Evolutionary conservation across 1,140 invertebrate species (phyloP).

Genomic region (Drosophila oshimai): DNA sequence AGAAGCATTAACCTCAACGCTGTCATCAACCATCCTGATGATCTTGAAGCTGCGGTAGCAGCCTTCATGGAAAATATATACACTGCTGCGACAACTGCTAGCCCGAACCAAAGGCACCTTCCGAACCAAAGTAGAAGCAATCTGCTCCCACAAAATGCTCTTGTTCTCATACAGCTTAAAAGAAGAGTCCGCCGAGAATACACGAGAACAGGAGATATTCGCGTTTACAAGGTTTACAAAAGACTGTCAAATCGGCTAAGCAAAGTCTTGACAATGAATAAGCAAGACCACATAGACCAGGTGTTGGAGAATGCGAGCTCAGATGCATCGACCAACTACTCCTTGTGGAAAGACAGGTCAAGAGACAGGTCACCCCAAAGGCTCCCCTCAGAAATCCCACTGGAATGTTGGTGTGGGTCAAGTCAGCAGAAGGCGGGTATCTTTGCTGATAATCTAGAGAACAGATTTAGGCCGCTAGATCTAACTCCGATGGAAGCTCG

Average conservation of each 20-base stretch:
- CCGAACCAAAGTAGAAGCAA: no score
- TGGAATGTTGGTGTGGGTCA: not conserved
- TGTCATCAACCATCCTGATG: not conserved
- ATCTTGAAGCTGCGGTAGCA: no score
- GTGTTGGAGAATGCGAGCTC: not conserved
- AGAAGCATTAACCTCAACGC: not conserved
- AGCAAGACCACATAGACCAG: not conserved
- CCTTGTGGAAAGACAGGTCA: not conserved
- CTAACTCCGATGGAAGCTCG: no score
- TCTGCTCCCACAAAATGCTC: not conserved
- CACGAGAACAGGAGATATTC: not conserved
- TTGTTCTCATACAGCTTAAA: not conserved
- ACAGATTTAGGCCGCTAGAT: not conserved
- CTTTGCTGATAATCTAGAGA: no score
- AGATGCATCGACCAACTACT: not conserved
- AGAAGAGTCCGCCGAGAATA: slow-evolving; percentile 6
- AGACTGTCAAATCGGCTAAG: no score
- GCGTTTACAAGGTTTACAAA: slow-evolving; percentile 1
- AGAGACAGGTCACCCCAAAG: not conserved
- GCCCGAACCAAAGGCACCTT: no score
- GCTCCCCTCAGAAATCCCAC: not conserved
- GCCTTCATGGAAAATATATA: no score
- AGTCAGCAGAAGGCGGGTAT: not conserved
- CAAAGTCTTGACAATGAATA: not conserved
- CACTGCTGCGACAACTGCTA: no score